Conservation (phyloP, 64 coral and sea anemone genomes). For the Trachythela sp. region DNA sequence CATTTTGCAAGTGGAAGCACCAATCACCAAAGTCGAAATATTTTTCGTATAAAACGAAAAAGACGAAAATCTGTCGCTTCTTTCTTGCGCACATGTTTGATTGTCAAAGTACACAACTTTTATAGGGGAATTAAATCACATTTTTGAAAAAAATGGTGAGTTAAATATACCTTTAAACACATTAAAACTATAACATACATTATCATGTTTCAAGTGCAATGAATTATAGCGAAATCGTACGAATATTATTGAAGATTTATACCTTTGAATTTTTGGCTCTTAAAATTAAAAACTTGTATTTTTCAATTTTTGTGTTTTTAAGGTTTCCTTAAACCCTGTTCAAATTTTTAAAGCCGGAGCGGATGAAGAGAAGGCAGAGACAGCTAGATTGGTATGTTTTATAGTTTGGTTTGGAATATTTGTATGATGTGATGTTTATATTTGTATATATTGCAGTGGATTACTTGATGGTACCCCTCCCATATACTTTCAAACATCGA, state of each 20-base stretch:
- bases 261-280: too few relatives aligned
- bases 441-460: too few relatives aligned
- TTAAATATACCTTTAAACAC: background rate
- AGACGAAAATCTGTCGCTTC: background rate
- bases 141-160: slow-evolving; percentile 69
- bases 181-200: background rate
- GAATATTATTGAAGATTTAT: too few relatives aligned
- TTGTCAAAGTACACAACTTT: background rate
- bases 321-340: slow-evolving; percentile 97
- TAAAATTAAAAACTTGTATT: background rate
- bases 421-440: background rate
- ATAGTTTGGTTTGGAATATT: background rate
- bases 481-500: too few relatives aligned
- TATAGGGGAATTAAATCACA: too few relatives aligned
- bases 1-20: too few relatives aligned
- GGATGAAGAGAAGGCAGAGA: slow-evolving; percentile 89
- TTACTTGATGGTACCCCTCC: too few relatives aligned
- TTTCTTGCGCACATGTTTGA: background rate
- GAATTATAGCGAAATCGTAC: too few relatives aligned
- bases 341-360: slow-evolving; percentile 89
- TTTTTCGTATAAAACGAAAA: too few relatives aligned
- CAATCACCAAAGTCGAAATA: too few relatives aligned
- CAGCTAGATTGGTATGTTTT: slow-evolving; percentile 70
- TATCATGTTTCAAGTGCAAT: background rate
- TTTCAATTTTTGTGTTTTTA: background rate